phyloP scores from a whole-genome alignment of 2,888 invertebrate species.

The Catocala sponsa region DNA sequence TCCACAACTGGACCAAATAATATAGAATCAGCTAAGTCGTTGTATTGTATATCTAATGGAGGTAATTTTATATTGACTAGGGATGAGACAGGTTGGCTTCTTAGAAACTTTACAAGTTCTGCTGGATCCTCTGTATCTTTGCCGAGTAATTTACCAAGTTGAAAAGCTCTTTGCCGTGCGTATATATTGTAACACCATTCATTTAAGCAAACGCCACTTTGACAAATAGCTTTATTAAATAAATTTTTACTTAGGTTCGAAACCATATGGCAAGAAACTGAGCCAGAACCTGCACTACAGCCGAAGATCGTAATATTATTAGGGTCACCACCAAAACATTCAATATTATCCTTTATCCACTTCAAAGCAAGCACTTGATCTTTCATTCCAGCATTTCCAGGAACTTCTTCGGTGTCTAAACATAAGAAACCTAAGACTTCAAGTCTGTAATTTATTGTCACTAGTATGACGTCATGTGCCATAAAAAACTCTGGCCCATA shows the following conservation, averaged over 20 bases:
- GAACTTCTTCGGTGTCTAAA: constrained; percentile 79
- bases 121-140: constrained; percentile 72
- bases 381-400: constrained; percentile 84
- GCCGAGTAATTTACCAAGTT: constrained; percentile 77
- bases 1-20: constrained; percentile 82
- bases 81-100: constrained; percentile 63
- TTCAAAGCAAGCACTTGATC: constrained; percentile 83
- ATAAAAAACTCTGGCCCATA: constrained; percentile 85
- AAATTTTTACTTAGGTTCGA: constrained; percentile 79
- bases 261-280: constrained; percentile 74
- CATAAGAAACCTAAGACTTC: constrained; percentile 84
- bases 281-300: constrained; percentile 81
- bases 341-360: constrained; percentile 81
- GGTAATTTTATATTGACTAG: constrained; percentile 75
- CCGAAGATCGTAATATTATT: constrained; percentile 82
- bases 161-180: constrained; percentile 74
- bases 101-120: constrained; percentile 74
- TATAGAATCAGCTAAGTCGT: constrained; percentile 72
- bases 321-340: constrained; percentile 77
- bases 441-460: constrained; percentile 83
- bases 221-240: constrained; percentile 83
- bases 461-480: constrained; percentile 75
- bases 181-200: constrained; percentile 80
- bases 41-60: constrained; percentile 57
- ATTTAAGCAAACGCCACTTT: constrained; percentile 82